phyloP scores from a whole-genome alignment of 1,140 invertebrate genomes.

The Physella acuta region DNA sequence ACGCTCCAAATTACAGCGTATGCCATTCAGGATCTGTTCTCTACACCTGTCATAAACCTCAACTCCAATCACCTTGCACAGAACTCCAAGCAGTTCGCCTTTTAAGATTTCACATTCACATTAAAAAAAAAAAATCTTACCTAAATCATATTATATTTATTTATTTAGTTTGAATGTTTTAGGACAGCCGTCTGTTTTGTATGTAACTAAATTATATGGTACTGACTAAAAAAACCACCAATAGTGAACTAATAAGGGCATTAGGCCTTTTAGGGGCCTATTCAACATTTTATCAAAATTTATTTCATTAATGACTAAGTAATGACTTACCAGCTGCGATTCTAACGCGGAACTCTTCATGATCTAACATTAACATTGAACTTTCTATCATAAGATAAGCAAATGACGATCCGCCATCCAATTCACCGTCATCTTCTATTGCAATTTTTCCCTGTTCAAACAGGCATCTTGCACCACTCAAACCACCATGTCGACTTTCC shows the following conservation, averaged over 20 bases:
- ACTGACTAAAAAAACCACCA: no score
- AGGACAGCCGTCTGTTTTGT: no score
- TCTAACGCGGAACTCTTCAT: conserved; percentile 61
- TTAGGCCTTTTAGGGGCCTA: no score
- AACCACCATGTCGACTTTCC: conserved; percentile 57
- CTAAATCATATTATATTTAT: no score
- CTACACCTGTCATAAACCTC: conserved; percentile 55
- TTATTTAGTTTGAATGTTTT: no score
- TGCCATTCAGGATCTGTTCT: conserved; percentile 54
- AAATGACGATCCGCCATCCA: conserved; percentile 35
- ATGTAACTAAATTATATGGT: no score
- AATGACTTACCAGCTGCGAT: conserved; percentile 55
- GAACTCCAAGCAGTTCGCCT: conserved; percentile 61
- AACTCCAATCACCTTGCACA: conserved; percentile 58
- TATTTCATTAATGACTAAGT: no score
- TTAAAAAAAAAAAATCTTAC: no score
- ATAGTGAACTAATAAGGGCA: no score
- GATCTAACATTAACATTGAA: conserved; percentile 53
- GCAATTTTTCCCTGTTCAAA: conserved; percentile 44
- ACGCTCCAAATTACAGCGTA: conserved; percentile 60
- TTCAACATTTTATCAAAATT: no score
- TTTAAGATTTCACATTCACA: conserved; percentile 29
- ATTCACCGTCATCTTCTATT: conserved; percentile 34
- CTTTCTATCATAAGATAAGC: conserved; percentile 42
- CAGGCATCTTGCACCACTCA: conserved; percentile 57